phyloP scores from a whole-genome alignment of 2,888 invertebrate species.

The Gisinianus flammeolus region DNA sequence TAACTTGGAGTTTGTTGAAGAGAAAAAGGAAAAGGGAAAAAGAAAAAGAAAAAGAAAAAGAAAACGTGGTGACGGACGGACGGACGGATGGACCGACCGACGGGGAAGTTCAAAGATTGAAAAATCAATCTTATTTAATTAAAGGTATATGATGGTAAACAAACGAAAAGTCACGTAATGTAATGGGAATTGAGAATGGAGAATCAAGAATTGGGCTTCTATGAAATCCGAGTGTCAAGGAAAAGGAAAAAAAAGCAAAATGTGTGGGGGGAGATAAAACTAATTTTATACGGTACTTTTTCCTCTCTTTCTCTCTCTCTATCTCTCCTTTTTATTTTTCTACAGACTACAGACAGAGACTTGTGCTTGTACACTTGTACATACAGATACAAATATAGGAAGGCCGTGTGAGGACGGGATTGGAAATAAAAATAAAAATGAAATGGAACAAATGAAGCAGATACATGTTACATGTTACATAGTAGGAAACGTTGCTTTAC shows the following conservation, averaged over 20 bases:
- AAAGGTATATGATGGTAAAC: constrained; percentile 41
- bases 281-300: constrained; percentile 39
- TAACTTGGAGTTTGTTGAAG: background rate
- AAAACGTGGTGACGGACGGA: background rate
- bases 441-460: background rate
- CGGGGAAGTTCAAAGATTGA: constrained; percentile 40
- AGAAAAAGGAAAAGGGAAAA: background rate
- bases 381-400: no score
- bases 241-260: background rate
- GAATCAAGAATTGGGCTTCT: constrained; percentile 17
- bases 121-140: constrained; percentile 50
- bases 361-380: background rate
- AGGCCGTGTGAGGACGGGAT: background rate
- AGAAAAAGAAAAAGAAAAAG: background rate
- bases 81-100: constrained; percentile 15
- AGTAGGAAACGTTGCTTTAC: background rate
- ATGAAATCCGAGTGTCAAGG: constrained; percentile 37
- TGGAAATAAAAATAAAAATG: background rate
- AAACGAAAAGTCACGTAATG: constrained; percentile 47
- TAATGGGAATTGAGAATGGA: constrained; percentile 7
- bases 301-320: background rate
- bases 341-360: background rate
- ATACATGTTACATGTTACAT: no score
- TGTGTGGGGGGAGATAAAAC: constrained; percentile 29
- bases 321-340: background rate